Percentiles rank a stretch among this genome's conserved stretches.
phyloP scores from a whole-genome alignment of 2,113 vertebrate species.

The Prinia subflava region DNA sequence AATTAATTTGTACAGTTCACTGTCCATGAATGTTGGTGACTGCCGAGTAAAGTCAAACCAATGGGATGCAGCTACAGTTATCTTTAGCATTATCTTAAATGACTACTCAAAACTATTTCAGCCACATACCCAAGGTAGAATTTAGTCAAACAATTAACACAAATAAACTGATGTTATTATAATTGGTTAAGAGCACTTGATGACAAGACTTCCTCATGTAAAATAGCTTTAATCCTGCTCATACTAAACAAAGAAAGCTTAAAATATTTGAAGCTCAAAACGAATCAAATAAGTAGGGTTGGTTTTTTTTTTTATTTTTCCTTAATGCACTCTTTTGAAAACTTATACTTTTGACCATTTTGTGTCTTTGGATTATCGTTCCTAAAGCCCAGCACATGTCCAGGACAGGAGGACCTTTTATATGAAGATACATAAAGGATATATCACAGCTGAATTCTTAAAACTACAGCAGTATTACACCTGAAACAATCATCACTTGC shows the following conservation, averaged over 20 bases:
- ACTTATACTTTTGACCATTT: not conserved
- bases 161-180: not conserved
- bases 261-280: not conserved
- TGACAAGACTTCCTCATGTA: not conserved
- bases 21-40: fast-evolving
- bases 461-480: not conserved
- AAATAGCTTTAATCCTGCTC: not conserved
- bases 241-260: not conserved
- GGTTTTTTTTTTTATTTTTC: not conserved
- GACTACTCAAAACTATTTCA: not conserved
- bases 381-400: not conserved
- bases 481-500: not conserved
- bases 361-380: not conserved
- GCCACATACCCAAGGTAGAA: not conserved
- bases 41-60: not conserved
- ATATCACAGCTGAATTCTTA: not conserved
- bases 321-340: not conserved
- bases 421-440: not conserved
- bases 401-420: not conserved
- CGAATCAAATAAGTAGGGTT: not conserved
- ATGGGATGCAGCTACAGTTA: not conserved
- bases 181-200: not conserved
- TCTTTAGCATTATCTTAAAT: not conserved
- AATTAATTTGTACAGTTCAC: not conserved
- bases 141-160: not conserved